Percentiles rank a stretch among this genome's conserved stretches.
Conservation (phyloP, 2,888 invertebrate genomes). For the Colletes collaris region DNA sequence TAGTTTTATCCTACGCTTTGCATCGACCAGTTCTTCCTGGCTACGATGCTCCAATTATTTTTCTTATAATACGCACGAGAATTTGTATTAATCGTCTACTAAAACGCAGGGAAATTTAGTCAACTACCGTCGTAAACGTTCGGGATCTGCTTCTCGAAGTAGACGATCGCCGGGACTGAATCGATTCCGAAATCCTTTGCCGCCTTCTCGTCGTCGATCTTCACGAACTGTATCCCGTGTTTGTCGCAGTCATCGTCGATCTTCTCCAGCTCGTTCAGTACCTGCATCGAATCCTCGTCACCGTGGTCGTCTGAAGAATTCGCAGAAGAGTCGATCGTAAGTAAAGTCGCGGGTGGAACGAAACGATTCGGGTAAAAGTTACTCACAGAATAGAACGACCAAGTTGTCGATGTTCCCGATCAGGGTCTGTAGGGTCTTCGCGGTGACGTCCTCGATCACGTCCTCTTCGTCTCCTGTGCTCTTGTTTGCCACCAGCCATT, state of each 20-base stretch:
- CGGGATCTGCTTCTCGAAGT: constrained; percentile 96
- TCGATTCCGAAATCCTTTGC: constrained; percentile 94
- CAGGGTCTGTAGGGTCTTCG: constrained; percentile 93
- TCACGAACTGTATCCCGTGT: constrained; percentile 96
- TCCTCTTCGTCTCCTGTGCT: constrained; percentile 97
- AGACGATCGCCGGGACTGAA: constrained; percentile 91
- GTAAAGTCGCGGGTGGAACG: fast-evolving
- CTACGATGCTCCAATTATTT: too few relatives aligned
- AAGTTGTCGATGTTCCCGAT: constrained; percentile 95
- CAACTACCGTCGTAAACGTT: constrained; percentile 93
- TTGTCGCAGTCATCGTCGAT: constrained; percentile 97
- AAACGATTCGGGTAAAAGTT: constrained; percentile 20
- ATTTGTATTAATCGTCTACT: too few relatives aligned
- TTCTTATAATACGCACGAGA: too few relatives aligned
- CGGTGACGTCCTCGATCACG: constrained; percentile 96
- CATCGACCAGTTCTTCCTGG: too few relatives aligned
- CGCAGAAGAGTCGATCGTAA: neutral
- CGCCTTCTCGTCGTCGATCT: constrained; percentile 94
- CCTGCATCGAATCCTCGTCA: constrained; percentile 94
- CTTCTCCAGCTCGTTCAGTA: constrained; percentile 93
- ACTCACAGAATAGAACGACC: constrained; percentile 96
- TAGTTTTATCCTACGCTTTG: neutral
- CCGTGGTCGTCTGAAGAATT: constrained; percentile 91
- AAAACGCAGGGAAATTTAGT: constrained; percentile 6
- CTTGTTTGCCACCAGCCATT: constrained; percentile 96